These are phyloP conservation scores for Leptonema lineaticorne DNA, from an alignment of 1,140 invertebrate genomes.

Conservation along the genomic window DNA sequence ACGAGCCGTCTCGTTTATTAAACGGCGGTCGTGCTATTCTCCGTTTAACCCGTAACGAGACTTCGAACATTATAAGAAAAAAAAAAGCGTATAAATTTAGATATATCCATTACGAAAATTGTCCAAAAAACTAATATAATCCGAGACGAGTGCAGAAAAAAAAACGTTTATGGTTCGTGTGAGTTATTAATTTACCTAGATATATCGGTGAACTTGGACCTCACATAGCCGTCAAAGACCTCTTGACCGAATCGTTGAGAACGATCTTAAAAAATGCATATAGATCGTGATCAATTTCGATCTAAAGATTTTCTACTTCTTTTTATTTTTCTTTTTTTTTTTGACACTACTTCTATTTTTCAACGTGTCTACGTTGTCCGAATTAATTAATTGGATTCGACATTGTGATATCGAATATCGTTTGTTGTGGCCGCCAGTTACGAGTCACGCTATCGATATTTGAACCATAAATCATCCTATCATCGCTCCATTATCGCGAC, in stretches of 20 bases:
- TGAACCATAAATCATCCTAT: not conserved
- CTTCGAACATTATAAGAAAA: not conserved
- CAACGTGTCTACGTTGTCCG: not conserved
- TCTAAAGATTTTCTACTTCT: no score
- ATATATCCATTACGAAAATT: conserved; percentile 2
- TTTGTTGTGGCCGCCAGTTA: not conserved
- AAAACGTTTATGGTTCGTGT: no score
- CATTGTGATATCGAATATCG: not conserved
- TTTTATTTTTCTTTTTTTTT: no score
- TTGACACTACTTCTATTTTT: no score
- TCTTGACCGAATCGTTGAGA: no score
- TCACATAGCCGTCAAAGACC: not conserved
- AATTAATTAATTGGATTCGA: not conserved
- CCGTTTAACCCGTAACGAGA: not conserved
- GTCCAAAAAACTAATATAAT: not conserved
- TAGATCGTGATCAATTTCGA: no score
- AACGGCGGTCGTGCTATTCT: not conserved
- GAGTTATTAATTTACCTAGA: conserved; percentile 29
- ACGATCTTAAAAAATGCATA: not conserved
- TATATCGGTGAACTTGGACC: conserved; percentile 8
- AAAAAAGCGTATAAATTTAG: not conserved
- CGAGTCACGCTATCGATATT: not conserved
- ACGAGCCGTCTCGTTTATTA: not conserved
- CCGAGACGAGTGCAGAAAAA: conserved; percentile 10
- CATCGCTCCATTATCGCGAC: not conserved